Percentiles rank a stretch among this genome's conserved stretches.
phyloP scores from a whole-genome alignment of 1,140 invertebrate species.

The Zaprionus camerounensis region DNA sequence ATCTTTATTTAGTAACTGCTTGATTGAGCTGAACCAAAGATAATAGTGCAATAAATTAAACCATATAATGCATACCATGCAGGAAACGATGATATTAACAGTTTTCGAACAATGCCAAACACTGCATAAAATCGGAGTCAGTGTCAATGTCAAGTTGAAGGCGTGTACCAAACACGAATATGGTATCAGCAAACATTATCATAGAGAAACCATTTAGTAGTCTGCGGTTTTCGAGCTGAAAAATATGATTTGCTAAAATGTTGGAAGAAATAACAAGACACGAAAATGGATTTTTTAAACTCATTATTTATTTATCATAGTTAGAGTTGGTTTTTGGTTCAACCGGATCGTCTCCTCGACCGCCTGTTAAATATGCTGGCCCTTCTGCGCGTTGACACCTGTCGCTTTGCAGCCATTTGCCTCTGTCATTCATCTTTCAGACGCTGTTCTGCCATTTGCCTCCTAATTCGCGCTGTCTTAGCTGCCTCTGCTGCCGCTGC shows the following conservation, averaged over 20 bases:
- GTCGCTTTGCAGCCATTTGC: background rate
- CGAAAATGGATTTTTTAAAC: background rate
- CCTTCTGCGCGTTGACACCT: background rate
- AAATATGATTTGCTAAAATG: background rate
- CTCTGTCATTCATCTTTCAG: background rate
- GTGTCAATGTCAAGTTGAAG: constrained; percentile 8
- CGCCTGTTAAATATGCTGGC: background rate
- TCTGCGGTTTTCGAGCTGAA: background rate
- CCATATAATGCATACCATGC: background rate
- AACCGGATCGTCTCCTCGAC: background rate
- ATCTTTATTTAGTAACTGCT: background rate
- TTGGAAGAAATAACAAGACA: background rate
- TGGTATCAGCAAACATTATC: constrained; percentile 1
- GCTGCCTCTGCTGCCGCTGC: background rate
- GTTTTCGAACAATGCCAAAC: constrained; percentile 3
- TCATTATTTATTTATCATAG: background rate
- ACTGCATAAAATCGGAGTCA: background rate
- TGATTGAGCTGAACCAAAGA: background rate
- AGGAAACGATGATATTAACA: constrained; percentile 10
- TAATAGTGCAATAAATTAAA: constrained; percentile 1
- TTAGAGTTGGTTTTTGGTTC: background rate
- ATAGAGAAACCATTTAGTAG: background rate
- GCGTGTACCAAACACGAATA: background rate
- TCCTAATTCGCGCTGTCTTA: background rate
- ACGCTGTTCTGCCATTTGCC: background rate